Percentiles rank a stretch among this genome's conserved stretches.
phyloP scores from a whole-genome alignment of 2,797 vertebrate species.

The Leucoraja ocellata region DNA sequence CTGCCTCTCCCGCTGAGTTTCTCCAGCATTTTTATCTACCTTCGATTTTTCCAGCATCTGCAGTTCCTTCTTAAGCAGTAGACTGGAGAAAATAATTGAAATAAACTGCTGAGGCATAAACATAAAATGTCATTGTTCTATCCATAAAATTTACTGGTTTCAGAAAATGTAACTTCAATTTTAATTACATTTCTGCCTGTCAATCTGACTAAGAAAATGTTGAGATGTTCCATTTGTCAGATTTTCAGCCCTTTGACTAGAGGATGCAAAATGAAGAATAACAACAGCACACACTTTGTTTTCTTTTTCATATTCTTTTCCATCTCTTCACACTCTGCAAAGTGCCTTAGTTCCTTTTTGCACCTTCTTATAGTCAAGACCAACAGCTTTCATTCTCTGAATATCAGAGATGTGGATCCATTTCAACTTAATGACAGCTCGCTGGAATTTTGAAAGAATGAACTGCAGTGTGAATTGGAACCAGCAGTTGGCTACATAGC shows the following conservation, averaged over 20 bases:
- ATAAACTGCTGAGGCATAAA: background rate
- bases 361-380: background rate
- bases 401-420: background rate
- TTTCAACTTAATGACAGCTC: background rate
- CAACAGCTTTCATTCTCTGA: background rate
- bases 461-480: no score
- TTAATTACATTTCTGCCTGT: background rate
- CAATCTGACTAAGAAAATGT: background rate
- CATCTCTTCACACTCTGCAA: background rate
- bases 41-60: no score
- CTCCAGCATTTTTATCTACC: no score
- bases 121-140: background rate
- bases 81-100: background rate
- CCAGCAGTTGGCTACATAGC: no score
- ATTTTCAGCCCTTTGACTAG: background rate
- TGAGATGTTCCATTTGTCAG: no score
- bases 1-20: no score
- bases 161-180: background rate
- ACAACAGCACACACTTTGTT: background rate
- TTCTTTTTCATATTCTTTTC: background rate
- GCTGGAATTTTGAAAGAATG: background rate
- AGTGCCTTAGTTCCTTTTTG: background rate
- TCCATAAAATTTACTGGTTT: background rate
- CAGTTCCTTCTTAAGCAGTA: background rate
- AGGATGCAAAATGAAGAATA: background rate